Evolutionary conservation across 2,113 vertebrate species (phyloP), one percentile per base, ranked within the genome.

Genomic region (Oreochromis aureus): DNA sequence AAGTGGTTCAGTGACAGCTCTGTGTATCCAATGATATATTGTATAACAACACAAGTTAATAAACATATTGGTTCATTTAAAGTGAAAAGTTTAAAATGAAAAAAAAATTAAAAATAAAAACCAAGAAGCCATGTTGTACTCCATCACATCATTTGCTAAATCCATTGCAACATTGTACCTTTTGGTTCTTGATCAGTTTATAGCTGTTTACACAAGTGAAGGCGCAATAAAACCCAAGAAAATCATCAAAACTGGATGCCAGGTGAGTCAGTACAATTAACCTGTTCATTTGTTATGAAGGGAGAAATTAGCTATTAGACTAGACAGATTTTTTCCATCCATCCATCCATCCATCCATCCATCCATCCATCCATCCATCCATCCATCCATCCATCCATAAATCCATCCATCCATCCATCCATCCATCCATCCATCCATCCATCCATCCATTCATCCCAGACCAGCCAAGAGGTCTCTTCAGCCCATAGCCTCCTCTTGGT

Each of bases 201-300:
- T 15, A 30, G 12, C 56, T 59, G 24, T 0, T 59, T 16, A 59
- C 12, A 0, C 7, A 59, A 59, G 3, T 59, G 0, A 59, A 59
- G 13, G 24, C 0, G 5, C 0, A 59, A 5, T 59, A 59, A 59
- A 59, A 59, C 13, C 27, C 56, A 30, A 59, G 56, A 59, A 3
- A 24, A 24, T 24, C 24, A 59, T 24, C 56, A 59, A 59, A 59
- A 58, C 55, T 27, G 2, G 11, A 54, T 54, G 1, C 5, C 22
- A 56, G 11, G 55, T 56, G 3, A 10, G 36, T 10, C 7, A 4
- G 54, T 55, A 55, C 54, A 55, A 55, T 24, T 56, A 56, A 56
- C 51, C 1, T 54, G 51, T 56, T 32, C 6, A 6, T 6, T 56
- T 56, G 22, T 56, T 56, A 56, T 56, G 22, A 56, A 56, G 55